Evolutionary conservation across 2,797 vertebrate species (phyloP), one percentile per base, ranked within the genome.

Genomic region (Hydrocynus forskahlii): DNA sequence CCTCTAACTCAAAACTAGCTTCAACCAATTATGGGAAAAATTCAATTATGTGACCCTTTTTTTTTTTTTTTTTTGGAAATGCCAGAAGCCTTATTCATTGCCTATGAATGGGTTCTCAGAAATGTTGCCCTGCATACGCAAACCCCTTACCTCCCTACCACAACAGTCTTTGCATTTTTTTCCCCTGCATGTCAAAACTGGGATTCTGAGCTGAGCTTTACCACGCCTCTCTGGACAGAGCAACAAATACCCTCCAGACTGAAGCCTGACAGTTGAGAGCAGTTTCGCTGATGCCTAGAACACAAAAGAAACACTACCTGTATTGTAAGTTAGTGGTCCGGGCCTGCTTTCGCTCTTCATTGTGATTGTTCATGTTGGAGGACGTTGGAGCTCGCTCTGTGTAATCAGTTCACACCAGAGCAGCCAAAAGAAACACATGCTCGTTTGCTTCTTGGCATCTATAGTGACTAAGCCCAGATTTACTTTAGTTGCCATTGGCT

Each of bases 11-110:
- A 85, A 88, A 76, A 69, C 90, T 81, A 84, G 90, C 88, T 92
- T 90, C 88, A 87, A 83, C 90, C 92, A 92, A 88, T 94, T 92
- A 92, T 80, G 87, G 86, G 78, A 87, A 84, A 91, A 92, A 93
- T 92, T 90, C 29, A 91, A 84, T 93, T 92, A 92, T 85, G 82
- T 81, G 79, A 72, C 82, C 87, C n/a, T n/a, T n/a, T n/a, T n/a
- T n/a, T 90, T 83, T 90, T 89, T 90, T 13, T 84, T 13, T 84
- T 90, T 84, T 87, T 78, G 76, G 87, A 90, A 92, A 67, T 43
- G 35, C 64, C 64, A 67, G n/a, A 45, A 16, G 62, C 25, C 62
- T 14, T 83, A 92, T 91, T 91, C 80, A 78, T 64, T 82, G 85
- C 84, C 84, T 87, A 89, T 91, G 89, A 91, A 89, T 88, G 63